Conservation (phyloP, 2,113 vertebrate species). For the Anhinga rufa region DNA sequence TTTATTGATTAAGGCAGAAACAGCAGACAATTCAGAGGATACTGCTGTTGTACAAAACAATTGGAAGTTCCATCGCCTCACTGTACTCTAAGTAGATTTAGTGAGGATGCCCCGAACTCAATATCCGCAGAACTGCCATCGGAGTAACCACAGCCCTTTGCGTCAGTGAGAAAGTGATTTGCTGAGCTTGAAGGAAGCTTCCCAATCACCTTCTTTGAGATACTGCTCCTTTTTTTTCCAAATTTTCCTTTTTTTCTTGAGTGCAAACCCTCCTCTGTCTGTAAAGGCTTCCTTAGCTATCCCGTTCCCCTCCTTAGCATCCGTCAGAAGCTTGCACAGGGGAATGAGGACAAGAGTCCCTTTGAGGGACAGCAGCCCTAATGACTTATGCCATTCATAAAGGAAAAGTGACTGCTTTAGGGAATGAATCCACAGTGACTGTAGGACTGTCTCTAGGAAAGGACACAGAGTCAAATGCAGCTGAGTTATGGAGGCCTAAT, state of each 20-base stretch:
- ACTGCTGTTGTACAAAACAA: background rate
- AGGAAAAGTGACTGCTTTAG: background rate
- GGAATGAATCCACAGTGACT: background rate
- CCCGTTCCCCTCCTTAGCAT: background rate
- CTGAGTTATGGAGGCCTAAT: background rate
- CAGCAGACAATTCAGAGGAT: conserved; percentile 8
- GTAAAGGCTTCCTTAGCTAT: background rate
- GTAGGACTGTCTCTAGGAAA: background rate
- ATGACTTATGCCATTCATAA: background rate
- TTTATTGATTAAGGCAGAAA: conserved; percentile 58
- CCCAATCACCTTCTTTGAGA: background rate
- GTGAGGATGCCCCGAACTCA: background rate
- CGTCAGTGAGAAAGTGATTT: background rate
- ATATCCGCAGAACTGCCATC: background rate
- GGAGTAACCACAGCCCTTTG: background rate
- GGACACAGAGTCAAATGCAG: background rate
- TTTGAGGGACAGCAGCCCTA: background rate
- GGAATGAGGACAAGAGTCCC: background rate
- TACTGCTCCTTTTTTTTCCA: background rate
- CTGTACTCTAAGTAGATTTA: background rate
- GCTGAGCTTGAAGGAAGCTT: background rate
- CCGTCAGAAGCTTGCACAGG: background rate
- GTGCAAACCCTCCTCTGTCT: background rate
- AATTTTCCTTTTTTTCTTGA: background rate
- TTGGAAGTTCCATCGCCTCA: background rate